Base-by-base conservation (phyloP, 1,140 invertebrate species). In the Brachionus koreanus region DNA sequence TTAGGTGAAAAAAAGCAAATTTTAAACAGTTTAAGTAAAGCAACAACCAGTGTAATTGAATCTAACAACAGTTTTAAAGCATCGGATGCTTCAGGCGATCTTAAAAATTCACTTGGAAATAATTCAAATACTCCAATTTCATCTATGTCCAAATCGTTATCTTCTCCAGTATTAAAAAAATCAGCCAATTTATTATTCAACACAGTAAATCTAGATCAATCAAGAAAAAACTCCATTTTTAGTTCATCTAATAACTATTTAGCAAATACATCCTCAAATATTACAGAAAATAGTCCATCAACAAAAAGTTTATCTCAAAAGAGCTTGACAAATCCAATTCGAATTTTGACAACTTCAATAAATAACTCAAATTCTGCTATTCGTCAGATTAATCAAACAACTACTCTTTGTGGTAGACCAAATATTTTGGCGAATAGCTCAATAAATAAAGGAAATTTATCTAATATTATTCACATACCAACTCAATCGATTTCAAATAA, bases 321-420 rank as follows among this genome's bases (percentile, higher is more conserved):
- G 37, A 69, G 37, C 33, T 19, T 69, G 16, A 35, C 65, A 19
- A 69, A 69, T 23, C 37, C 65, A 7, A 69, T 69, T 7, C 10
- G 65, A 37, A 39, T 69, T 16, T 39, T 69, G 19, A 69, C 65
- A 1, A 69, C 65, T 7, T 39, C 65, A 37, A 19, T 39, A 39
- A 69, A 39, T 9, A 69, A 39, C 37, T 69, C 65, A 1, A 69
- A 69, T 39, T 37, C 29, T 7, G 65, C 65, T 16, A 69, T 69
- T 37, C 65, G 65, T n/a, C 65, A 69, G 37, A 69, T 69, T 19
- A 69, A 69, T 42, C 65, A 69, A 23, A 69, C 65, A 6, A 69
- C 65, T 16, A 69, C 65, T 37, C 12, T 69, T 7, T 57, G 49
- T 25, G 19, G n/a, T 23, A 57, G 19, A 0, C 49, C 5, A 5